These are phyloP conservation scores for Halictus ligatus DNA, from an alignment of 2,888 invertebrate species.

Conservation along the genomic window DNA sequence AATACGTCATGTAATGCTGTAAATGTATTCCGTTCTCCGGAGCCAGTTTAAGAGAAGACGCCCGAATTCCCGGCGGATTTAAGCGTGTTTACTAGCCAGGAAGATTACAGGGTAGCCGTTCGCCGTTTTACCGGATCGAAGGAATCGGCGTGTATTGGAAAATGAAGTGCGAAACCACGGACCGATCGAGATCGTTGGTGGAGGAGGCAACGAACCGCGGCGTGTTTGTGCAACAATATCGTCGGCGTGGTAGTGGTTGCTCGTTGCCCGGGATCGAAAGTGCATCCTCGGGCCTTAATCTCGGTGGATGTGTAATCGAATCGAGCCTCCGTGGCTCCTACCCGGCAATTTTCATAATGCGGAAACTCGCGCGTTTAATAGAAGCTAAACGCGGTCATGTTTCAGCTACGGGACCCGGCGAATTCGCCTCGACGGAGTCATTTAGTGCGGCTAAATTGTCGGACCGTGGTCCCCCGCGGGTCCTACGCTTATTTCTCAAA, in stretches of 20 bases:
- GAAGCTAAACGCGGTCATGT: constrained; percentile 40
- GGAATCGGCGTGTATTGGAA: constrained; percentile 36
- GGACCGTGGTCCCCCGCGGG: not conserved
- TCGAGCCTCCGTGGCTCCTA: constrained; percentile 23
- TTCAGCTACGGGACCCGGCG: not conserved
- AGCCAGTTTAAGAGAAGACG: not conserved
- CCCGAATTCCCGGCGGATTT: not conserved
- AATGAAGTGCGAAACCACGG: constrained; percentile 60
- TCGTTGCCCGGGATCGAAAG: constrained; percentile 56
- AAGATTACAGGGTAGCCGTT: constrained; percentile 32
- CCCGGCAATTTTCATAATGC: constrained; percentile 49
- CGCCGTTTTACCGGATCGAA: constrained; percentile 19
- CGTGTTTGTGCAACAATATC: constrained; percentile 59
- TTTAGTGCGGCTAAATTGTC: not conserved
- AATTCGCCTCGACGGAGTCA: constrained; percentile 8
- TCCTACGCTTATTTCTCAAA: not conserved
- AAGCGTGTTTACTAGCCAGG: not conserved
- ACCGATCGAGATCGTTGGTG: constrained; percentile 42
- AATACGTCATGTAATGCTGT: not conserved
- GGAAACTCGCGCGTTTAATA: constrained; percentile 48
- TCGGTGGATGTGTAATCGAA: constrained; percentile 44
- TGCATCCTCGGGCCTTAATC: constrained; percentile 54
- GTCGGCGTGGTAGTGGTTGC: constrained; percentile 36
- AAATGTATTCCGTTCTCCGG: not conserved
- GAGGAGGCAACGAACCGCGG: constrained; percentile 62